A percentile compares a stretch with the other conserved stretches of the same genome.
These are phyloP conservation scores for Porites divaricata DNA, from an alignment of 92 coral and sea anemone genomes.

Conservation along the genomic window DNA sequence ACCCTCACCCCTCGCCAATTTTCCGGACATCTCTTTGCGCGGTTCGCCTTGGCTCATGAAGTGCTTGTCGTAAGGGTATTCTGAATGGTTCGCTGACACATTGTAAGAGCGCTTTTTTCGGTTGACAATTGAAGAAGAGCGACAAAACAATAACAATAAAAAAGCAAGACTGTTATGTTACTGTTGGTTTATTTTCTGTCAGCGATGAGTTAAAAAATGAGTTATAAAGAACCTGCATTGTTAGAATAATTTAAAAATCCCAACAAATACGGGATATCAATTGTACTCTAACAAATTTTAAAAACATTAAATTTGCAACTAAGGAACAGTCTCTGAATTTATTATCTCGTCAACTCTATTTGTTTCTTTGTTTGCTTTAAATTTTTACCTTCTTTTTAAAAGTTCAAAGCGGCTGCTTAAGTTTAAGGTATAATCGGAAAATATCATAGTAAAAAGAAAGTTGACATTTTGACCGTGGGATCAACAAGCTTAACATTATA, in stretches of 20 bases:
- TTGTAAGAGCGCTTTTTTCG: background rate
- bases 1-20: too few relatives aligned
- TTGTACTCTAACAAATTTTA: background rate
- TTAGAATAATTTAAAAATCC: slow-evolving; percentile 12
- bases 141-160: background rate
- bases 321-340: background rate
- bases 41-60: too few relatives aligned
- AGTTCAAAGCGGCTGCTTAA: too few relatives aligned
- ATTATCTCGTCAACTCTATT: background rate
- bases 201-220: background rate
- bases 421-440: too few relatives aligned
- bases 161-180: background rate
- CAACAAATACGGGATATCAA: background rate
- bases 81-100: slow-evolving; percentile 4
- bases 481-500: too few relatives aligned
- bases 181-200: background rate
- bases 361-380: too few relatives aligned
- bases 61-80: too few relatives aligned
- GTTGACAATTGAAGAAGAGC: background rate
- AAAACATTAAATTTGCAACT: slow-evolving; percentile 3
- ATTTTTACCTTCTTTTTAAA: too few relatives aligned
- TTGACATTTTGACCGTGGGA: too few relatives aligned
- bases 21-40: too few relatives aligned
- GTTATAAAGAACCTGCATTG: background rate
- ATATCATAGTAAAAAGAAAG: too few relatives aligned